These are phyloP conservation scores for Labeo rohita DNA, from an alignment of 2,113 vertebrate species.

Conservation along the genomic window DNA sequence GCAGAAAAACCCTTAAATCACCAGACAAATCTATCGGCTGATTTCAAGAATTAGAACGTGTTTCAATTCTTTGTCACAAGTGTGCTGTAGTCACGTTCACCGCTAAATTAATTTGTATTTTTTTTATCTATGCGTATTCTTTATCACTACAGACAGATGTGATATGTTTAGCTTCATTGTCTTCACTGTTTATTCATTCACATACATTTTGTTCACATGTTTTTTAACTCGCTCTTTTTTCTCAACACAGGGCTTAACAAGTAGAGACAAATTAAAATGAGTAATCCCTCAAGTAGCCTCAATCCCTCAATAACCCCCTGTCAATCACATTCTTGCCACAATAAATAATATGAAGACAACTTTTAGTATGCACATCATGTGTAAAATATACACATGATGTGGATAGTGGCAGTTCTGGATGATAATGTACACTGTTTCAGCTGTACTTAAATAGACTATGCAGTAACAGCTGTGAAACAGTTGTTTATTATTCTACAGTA, in stretches of 20 bases:
- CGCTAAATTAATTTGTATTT: background rate
- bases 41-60: background rate
- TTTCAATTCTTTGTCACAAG: background rate
- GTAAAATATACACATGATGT: no score
- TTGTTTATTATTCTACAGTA: background rate
- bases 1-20: background rate
- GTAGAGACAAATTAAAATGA: conserved; percentile 7
- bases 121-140: background rate
- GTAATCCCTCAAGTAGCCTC: background rate
- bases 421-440: no score
- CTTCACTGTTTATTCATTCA: background rate
- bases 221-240: background rate
- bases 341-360: background rate
- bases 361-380: background rate
- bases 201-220: background rate
- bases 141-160: background rate
- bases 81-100: background rate
- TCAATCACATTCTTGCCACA: background rate
- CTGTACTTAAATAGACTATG: background rate
- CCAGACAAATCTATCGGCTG: background rate
- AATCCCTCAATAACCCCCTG: background rate
- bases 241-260: background rate
- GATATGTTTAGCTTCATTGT: background rate
- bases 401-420: background rate
- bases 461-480: background rate